Base-by-base conservation (phyloP, 2,113 vertebrate genomes). In the Ahaetulla prasina region DNA sequence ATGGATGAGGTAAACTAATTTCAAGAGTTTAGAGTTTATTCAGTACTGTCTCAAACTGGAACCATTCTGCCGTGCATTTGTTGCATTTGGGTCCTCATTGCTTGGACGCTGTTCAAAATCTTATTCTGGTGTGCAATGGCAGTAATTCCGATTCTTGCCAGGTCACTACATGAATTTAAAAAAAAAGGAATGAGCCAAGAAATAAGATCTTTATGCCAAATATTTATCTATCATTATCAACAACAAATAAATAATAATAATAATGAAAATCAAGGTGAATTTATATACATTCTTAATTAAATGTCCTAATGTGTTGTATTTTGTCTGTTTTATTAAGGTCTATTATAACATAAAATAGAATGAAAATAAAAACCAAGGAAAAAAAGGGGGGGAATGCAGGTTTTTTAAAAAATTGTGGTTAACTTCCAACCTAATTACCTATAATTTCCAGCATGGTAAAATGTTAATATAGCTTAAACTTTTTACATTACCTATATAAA, bases 1-100 rank as follows among this genome's bases (percentile, higher is more conserved):
- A 98, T 98, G 98, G 98, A 99, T 99, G 99, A 99, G 98, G 98
- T 99, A 99, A 99, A 99, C 98, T 98, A 99, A 98, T 98, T 98
- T 98, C 98, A 97, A 98, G 96, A 97, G 97, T 98, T 97, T 95
- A 95, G 97, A 97, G 98, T 98, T 98, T 97, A 92, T 95, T 98
- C 97, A 96, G 97, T 97, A 94, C 97, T 96, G 95, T 94, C 97
- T 99, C 98, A 99, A 97, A 99, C 99, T 8, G 99, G 99, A 97
- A 99, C 98, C 98, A 99, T 99, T 96, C 98, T 98, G 97, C 98
- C 99, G 55, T 99, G 99, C 94, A 99, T 98, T 96, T 99, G 99
- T 97, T 99, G 99, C 98, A 99, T 98, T 96, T 99, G 99, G 97
- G 98, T 98, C 95, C 98, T 97, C 98, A 99, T 99, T 74, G 98